These are phyloP conservation scores for Ammospiza caudacuta DNA, from an alignment of 2,113 vertebrate genomes.

Conservation along the genomic window DNA sequence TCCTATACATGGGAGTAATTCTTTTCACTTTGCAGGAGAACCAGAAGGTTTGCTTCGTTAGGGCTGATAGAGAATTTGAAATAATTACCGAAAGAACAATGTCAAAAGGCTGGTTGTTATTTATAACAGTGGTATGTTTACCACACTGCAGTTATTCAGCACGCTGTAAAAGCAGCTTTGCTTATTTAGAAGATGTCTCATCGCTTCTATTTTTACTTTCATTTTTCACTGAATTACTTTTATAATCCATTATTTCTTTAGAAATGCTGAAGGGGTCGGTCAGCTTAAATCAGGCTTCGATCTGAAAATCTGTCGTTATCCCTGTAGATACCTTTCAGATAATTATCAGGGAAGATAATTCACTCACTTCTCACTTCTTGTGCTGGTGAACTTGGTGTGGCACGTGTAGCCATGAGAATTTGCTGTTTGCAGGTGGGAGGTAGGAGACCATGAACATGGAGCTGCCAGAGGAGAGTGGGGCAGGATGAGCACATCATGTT, in stretches of 20 bases:
- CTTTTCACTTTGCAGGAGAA: not conserved
- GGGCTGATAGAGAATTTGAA: not conserved
- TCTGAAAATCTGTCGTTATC: slow-evolving; percentile 18
- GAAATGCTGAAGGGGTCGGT: slow-evolving; percentile 25
- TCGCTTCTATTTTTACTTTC: slow-evolving; percentile 49
- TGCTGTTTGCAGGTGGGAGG: not conserved
- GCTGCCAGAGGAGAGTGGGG: not conserved
- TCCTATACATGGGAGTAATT: not conserved
- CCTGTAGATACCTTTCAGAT: slow-evolving; percentile 1
- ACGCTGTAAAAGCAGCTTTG: slow-evolving; percentile 55
- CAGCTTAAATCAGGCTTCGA: not conserved
- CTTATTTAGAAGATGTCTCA: slow-evolving; percentile 59
- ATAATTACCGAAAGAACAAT: slow-evolving; percentile 20
- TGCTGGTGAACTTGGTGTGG: not conserved
- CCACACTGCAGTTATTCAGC: slow-evolving; percentile 48
- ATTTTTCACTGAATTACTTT: slow-evolving; percentile 49
- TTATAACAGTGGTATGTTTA: slow-evolving; percentile 42
- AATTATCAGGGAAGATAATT: not conserved
- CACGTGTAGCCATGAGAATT: not conserved
- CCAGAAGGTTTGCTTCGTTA: not conserved
- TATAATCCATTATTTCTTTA: slow-evolving; percentile 22
- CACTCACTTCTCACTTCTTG: not conserved
- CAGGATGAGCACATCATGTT: not conserved
- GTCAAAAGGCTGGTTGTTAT: slow-evolving; percentile 47
- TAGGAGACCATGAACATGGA: not conserved